Evolutionary conservation across 53 echinoderm and acorn worm genomes (phyloP), one percentile per base, ranked within the genome.

Genomic region (Stichopus horrens): DNA sequence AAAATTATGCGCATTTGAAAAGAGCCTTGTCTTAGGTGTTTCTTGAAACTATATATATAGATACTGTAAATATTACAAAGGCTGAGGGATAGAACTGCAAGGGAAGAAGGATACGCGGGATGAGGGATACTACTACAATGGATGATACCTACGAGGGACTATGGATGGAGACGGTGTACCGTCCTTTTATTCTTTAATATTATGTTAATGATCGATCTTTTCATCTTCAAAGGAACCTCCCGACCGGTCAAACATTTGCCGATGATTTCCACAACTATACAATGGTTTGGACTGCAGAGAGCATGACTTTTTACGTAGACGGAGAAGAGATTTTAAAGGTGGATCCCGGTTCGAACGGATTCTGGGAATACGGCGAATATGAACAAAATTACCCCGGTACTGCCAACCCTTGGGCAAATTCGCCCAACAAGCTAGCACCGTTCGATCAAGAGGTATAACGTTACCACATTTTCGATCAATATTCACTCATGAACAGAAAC

Each of bases 391-490:
- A 88, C 20, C 95, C 95, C 6, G 91, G 92, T 13, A 92, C 88
- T 73, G 89, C 88, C 18, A 96, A 96, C 75, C 96, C 95, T 14
- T 96, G 96, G 95, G 86, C 5, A 5, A 86, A 92, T 75, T 90
- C 88, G 5, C 68, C 86, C 0, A 93, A 90, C 71, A 96, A 96
- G 83, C n/a, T 96, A 77, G 92, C 93, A 51, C 96, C 96, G 7
- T 96, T 96, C 55, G 96, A 96, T 63, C 92, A 96, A 76, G 95
- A 93, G 90, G 96, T 96, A 91, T 37, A 37, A 37, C 2, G 37
- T 37, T 2, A 37, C 37, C 37, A 37, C 37, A 37, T 0, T 37
- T 37, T 37, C 37, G 37, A 37, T 37, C 37, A 37, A 37, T 37
- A 37, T 37, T 37, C 37, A 37, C 37, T 37, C 37, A 37, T 37